phyloP scores from a whole-genome alignment of 2,797 vertebrate species.

The Acropternis orthonyx region DNA sequence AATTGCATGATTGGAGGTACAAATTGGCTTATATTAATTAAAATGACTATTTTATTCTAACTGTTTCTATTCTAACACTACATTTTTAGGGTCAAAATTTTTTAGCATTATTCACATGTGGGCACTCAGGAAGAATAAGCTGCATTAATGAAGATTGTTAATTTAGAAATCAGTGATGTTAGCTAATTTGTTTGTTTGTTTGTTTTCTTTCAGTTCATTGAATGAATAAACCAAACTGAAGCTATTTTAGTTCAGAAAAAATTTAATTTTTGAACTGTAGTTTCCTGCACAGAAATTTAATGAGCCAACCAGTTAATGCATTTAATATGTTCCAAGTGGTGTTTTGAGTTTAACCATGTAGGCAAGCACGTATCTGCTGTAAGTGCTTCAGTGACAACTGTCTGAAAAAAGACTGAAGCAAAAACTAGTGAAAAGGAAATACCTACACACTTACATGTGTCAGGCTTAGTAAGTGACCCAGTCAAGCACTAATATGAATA shows the following conservation, averaged over 20 bases:
- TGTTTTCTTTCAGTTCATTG: not conserved
- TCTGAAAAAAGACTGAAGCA: not conserved
- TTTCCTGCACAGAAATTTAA: not conserved
- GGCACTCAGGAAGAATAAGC: not conserved
- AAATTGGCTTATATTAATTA: not conserved
- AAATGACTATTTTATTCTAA: not conserved
- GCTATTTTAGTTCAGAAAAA: not conserved
- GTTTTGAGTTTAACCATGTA: not conserved
- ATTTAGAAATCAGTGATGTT: not conserved
- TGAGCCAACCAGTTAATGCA: not conserved
- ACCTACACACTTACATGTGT: accelerated
- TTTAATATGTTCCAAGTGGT: not conserved
- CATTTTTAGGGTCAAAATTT: not conserved
- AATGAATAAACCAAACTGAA: not conserved
- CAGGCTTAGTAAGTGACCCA: not conserved
- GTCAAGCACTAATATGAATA: not conserved
- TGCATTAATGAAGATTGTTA: not conserved
- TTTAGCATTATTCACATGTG: not conserved
- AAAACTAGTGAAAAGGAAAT: not conserved
- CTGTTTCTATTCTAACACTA: not conserved
- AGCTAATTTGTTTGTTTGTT: not conserved
- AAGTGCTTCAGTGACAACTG: not conserved
- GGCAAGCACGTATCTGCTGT: not conserved
- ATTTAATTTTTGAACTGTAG: not conserved
- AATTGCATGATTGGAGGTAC: not conserved